These are phyloP conservation scores for Proteles cristata DNA, from an alignment of 2,113 vertebrate species.

Conservation along the genomic window DNA sequence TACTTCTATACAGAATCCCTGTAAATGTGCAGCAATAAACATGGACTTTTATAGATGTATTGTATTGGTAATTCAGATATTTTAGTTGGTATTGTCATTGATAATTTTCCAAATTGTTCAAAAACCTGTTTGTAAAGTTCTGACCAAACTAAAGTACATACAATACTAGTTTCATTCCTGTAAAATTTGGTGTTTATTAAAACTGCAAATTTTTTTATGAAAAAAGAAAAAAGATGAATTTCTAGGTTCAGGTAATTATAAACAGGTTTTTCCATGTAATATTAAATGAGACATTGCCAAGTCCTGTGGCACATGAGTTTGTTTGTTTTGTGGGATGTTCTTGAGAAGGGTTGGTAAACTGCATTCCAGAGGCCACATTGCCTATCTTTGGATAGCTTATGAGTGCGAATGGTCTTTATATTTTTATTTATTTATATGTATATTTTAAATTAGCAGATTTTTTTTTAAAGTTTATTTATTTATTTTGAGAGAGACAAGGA, in stretches of 20 bases:
- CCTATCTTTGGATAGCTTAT: background rate
- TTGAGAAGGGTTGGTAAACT: background rate
- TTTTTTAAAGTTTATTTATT: too few relatives aligned
- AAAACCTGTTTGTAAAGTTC: background rate
- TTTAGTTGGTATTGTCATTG: background rate
- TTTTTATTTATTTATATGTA: background rate
- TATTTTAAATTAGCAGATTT: too few relatives aligned
- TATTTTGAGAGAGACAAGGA: too few relatives aligned
- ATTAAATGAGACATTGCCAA: background rate
- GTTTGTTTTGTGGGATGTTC: constrained; percentile 6
- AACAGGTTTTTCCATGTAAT: background rate
- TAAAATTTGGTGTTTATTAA: constrained; percentile 13
- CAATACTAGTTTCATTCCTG: background rate
- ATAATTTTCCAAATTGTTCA: background rate
- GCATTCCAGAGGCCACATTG: background rate
- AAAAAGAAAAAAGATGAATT: background rate
- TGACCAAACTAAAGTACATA: background rate
- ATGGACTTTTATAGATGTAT: background rate
- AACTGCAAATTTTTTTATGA: constrained; percentile 13
- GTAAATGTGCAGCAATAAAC: background rate
- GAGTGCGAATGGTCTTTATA: background rate
- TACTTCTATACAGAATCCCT: background rate
- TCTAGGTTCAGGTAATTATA: background rate
- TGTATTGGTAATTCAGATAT: background rate
- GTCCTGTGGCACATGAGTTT: background rate